A percentile compares a stretch with the other conserved stretches of the same genome.
Conservation (phyloP, 2,797 vertebrate species). For the Hypotaenidia okinawae region DNA sequence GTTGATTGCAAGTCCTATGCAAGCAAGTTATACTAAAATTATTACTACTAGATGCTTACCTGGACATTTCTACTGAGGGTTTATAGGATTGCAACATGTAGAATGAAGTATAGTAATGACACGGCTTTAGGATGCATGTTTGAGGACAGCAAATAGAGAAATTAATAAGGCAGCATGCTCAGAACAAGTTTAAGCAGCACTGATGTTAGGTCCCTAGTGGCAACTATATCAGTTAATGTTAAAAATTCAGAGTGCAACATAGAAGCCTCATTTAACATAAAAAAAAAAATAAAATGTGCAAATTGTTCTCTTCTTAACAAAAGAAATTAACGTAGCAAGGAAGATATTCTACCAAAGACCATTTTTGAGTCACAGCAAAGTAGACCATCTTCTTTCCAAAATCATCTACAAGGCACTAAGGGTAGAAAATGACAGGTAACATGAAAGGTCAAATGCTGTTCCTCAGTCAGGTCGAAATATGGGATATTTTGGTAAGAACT, state of each 20-base stretch:
- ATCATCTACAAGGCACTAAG: constrained; percentile 99
- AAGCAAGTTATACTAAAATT: constrained; percentile 71
- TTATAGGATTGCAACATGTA: constrained; percentile 50
- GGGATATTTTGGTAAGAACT: constrained; percentile 99
- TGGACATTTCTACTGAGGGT: constrained; percentile 66
- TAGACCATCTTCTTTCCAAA: constrained; percentile 91
- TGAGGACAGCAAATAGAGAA: constrained; percentile 69
- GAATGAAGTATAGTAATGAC: constrained; percentile 29
- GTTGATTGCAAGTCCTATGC: constrained; percentile 72
- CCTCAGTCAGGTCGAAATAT: constrained; percentile 98
- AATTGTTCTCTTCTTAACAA: constrained; percentile 90
- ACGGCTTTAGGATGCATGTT: constrained; percentile 60
- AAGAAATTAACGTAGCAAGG: constrained; percentile 91
- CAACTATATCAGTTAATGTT: constrained; percentile 71
- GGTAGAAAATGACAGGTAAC: constrained; percentile 91
- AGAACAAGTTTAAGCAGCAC: constrained; percentile 84
- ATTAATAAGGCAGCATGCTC: constrained; percentile 86
- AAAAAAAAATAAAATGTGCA: constrained; percentile 84
- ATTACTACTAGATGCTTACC: constrained; percentile 71
- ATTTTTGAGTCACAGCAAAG: constrained; percentile 79
- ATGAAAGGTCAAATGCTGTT: constrained; percentile 75
- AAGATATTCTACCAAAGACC: constrained; percentile 87
- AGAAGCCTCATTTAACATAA: constrained; percentile 84
- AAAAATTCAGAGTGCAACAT: constrained; percentile 86
- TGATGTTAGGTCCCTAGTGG: constrained; percentile 73